Percentiles rank a stretch among this genome's conserved stretches.
Evolutionary conservation across 2,888 invertebrate genomes (phyloP).

Genomic region (Schizaphis graminum): DNA sequence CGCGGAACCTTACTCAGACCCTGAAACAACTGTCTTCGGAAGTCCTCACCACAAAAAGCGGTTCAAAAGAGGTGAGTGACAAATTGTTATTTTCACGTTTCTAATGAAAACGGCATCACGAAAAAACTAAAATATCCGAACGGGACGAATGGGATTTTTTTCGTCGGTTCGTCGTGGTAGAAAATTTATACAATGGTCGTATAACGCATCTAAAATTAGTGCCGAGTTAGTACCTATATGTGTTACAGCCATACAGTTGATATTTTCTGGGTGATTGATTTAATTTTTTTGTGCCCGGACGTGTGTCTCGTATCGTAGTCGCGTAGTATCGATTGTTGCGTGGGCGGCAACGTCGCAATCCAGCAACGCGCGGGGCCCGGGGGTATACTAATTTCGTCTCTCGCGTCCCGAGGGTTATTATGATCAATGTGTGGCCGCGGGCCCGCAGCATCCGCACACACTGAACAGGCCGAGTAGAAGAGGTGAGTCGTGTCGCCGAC

Average conservation of each 20-base stretch:
- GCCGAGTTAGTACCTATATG: neutral
- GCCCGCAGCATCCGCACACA: constrained; percentile 52
- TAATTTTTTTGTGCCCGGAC: constrained; percentile 18
- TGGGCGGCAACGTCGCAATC: constrained; percentile 63
- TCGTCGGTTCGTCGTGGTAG: neutral
- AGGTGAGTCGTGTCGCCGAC: constrained; percentile 59
- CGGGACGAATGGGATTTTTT: neutral
- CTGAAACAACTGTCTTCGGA: constrained; percentile 90
- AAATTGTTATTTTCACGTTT: neutral
- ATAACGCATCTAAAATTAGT: neutral
- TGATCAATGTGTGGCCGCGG: constrained; percentile 56
- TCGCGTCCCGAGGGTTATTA: constrained; percentile 62
- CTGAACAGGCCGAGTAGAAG: neutral
- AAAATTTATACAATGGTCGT: neutral
- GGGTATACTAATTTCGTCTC: constrained; percentile 60
- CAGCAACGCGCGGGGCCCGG: constrained; percentile 59
- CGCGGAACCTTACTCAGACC: constrained; percentile 91
- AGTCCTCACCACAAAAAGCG: constrained; percentile 78
- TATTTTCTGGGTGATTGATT: constrained; percentile 48
- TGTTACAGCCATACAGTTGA: neutral
- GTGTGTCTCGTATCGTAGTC: constrained; percentile 32
- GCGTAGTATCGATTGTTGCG: constrained; percentile 59
- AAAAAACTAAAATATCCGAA: neutral
- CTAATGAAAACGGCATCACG: neutral
- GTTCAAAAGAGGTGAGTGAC: constrained; percentile 68